These are phyloP conservation scores for Sebastes flavidus DNA, from an alignment of 2,797 vertebrate genomes.

Conservation along the genomic window DNA sequence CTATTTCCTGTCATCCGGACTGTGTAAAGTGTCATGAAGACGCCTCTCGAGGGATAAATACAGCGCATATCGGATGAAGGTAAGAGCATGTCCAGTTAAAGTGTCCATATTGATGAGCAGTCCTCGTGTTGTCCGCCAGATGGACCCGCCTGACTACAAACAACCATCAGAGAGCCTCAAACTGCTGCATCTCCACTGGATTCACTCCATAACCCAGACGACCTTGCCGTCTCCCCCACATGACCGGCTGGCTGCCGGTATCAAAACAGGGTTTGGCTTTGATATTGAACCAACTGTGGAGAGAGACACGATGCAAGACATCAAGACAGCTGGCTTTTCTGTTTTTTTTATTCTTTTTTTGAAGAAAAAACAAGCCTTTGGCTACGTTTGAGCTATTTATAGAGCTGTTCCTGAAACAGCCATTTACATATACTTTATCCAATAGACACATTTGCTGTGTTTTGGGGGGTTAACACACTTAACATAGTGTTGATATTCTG, in stretches of 20 bases:
- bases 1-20: not conserved
- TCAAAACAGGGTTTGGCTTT: slow-evolving; percentile 46
- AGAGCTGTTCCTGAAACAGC: slow-evolving; percentile 45
- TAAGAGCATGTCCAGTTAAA: slow-evolving; percentile 2
- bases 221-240: slow-evolving; percentile 65
- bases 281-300: slow-evolving; percentile 36
- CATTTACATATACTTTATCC: slow-evolving; percentile 48
- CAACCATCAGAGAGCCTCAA: slow-evolving; percentile 22
- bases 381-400: slow-evolving; percentile 59
- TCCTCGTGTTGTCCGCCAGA: slow-evolving; percentile 67
- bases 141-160: slow-evolving; percentile 70
- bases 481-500: slow-evolving; percentile 4
- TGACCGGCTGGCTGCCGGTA: slow-evolving; percentile 28
- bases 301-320: slow-evolving; percentile 26
- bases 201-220: slow-evolving; percentile 63
- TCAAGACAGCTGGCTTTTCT: not conserved
- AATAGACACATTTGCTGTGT: not conserved
- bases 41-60: slow-evolving; percentile 27
- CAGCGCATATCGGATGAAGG: slow-evolving; percentile 57
- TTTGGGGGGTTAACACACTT: slow-evolving; percentile 1
- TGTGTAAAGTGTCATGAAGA: slow-evolving; percentile 43
- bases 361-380: slow-evolving; percentile 34
- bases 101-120: slow-evolving; percentile 30
- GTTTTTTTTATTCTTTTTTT: not conserved
- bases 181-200: slow-evolving; percentile 52